phyloP scores from a whole-genome alignment of 2,888 invertebrate genomes.

The Calliphora vomitoria region DNA sequence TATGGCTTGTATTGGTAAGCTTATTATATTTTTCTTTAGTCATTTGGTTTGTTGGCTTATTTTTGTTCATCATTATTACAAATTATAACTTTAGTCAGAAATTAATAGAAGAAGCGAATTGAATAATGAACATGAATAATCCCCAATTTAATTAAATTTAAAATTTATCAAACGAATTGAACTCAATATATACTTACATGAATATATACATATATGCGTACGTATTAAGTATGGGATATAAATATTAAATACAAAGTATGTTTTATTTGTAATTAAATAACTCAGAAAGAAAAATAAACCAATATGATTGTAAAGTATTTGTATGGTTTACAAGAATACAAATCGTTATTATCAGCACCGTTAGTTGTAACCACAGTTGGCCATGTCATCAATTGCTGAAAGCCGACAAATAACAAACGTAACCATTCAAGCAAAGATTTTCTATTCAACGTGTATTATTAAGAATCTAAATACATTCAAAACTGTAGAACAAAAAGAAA shows the following conservation, averaged over 20 bases:
- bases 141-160: too few species aligned
- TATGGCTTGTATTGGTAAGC: too few species aligned
- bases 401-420: slow-evolving; percentile 47
- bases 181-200: neutral
- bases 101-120: too few species aligned
- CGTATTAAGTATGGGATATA: neutral
- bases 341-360: slow-evolving; percentile 8
- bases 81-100: too few species aligned
- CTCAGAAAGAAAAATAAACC: neutral
- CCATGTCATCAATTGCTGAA: slow-evolving; percentile 41
- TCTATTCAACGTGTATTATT: neutral
- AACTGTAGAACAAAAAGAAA: neutral
- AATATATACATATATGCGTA: neutral
- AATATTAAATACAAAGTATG: neutral
- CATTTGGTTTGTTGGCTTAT: too few species aligned
- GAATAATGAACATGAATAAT: too few species aligned
- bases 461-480: too few species aligned
- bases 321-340: slow-evolving; percentile 8
- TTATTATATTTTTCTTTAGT: too few species aligned
- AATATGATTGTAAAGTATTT: neutral
- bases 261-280: slow-evolving; percentile 6
- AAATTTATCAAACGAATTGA: too few species aligned
- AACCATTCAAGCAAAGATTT: slow-evolving; percentile 1
- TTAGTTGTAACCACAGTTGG: slow-evolving; percentile 30
- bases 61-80: too few species aligned